phyloP scores from a whole-genome alignment of 2,113 vertebrate genomes.

The Dissostichus mawsoni region DNA sequence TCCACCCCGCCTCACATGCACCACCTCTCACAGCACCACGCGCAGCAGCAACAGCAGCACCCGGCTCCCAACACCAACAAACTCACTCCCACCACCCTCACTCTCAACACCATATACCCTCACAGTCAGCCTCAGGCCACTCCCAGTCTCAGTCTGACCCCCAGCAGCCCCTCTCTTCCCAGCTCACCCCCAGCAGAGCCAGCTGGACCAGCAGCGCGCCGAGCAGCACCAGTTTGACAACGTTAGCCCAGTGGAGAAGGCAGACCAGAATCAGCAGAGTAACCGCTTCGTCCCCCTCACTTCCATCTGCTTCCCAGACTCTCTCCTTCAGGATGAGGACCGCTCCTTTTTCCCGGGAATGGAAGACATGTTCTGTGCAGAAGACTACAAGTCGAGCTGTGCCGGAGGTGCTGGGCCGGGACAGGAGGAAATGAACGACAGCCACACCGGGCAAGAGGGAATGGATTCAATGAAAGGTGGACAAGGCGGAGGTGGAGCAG shows the following conservation, averaged over 20 bases:
- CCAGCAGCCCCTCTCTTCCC: conserved; percentile 77
- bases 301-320: conserved; percentile 96
- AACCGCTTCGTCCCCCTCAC: conserved; percentile 92
- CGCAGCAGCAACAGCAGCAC: conserved; percentile 72
- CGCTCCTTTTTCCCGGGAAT: conserved; percentile 95
- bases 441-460: conserved; percentile 74
- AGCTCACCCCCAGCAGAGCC: conserved; percentile 84
- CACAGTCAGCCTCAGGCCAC: conserved; percentile 70
- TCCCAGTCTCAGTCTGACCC: conserved; percentile 75
- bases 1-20: conserved; percentile 82
- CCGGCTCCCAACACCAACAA: conserved; percentile 80
- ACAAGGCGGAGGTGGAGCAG: conserved; percentile 69
- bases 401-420: conserved; percentile 83
- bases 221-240: conserved; percentile 89
- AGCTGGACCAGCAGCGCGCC: conserved; percentile 86
- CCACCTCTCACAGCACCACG: conserved; percentile 82
- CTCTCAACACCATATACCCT: conserved; percentile 78
- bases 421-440: conserved; percentile 81
- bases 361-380: conserved; percentile 96
- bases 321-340: conserved; percentile 92
- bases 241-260: conserved; percentile 87
- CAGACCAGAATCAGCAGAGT: conserved; percentile 80
- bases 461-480: conserved; percentile 78
- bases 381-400: conserved; percentile 90
- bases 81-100: conserved; percentile 79